phyloP scores from a whole-genome alignment of 2,113 vertebrate genomes.

The Eulemur rufifrons region DNA sequence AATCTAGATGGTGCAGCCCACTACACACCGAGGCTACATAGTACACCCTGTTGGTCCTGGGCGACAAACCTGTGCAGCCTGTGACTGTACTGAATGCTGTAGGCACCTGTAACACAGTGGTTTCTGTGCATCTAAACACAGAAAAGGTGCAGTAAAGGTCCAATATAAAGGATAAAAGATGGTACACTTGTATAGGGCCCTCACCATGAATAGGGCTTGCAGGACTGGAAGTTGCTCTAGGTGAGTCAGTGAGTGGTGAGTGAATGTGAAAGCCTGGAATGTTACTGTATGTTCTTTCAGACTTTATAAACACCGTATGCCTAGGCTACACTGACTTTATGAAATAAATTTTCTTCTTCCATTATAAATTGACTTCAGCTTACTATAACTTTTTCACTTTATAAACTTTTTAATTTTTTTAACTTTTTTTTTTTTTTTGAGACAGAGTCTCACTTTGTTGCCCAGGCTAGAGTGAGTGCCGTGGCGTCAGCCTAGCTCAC shows the following conservation, averaged over 20 bases:
- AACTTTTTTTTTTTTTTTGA: no score
- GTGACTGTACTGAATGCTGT: neutral
- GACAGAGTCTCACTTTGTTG: no score
- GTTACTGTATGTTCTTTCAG: neutral
- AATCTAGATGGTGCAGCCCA: neutral
- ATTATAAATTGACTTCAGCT: neutral
- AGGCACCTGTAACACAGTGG: neutral
- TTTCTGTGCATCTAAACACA: neutral
- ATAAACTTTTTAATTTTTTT: neutral
- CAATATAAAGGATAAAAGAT: neutral
- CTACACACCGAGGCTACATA: neutral
- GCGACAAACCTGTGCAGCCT: neutral
- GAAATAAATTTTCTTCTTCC: neutral
- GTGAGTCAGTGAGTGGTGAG: neutral
- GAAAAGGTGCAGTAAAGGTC: neutral
- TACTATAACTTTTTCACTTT: neutral
- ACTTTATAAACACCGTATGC: neutral
- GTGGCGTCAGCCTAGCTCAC: no score
- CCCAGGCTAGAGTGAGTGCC: no score
- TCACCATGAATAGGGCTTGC: neutral
- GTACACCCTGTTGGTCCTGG: neutral
- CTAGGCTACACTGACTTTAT: neutral
- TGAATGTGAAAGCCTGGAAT: neutral
- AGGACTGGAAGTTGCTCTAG: neutral
- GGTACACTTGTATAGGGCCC: neutral